These are phyloP conservation scores for Colinus virginianus DNA, from an alignment of 2,113 vertebrate genomes.

Conservation along the genomic window DNA sequence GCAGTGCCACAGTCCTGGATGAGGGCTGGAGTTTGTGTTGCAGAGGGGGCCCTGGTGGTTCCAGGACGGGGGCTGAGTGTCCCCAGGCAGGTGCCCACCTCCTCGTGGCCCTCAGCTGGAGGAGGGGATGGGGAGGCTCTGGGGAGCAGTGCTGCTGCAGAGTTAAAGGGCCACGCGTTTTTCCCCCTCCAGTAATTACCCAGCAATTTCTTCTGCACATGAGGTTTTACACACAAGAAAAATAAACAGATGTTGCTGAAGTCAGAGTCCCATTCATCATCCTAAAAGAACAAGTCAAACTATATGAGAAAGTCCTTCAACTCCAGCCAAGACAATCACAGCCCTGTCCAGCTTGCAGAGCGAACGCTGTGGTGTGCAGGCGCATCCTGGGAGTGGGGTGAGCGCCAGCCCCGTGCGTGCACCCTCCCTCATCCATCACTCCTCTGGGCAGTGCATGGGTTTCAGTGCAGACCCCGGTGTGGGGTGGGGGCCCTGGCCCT, in stretches of 20 bases:
- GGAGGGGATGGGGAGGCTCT: neutral
- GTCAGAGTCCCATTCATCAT: constrained; percentile 76
- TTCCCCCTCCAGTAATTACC: constrained; percentile 50
- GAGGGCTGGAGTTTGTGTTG: neutral
- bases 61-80: neutral
- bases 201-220: constrained; percentile 66
- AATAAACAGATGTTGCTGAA: constrained; percentile 77
- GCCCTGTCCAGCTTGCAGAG: constrained; percentile 51
- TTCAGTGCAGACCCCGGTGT: fast-evolving
- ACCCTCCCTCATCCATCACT: constrained; percentile 10
- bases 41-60: neutral
- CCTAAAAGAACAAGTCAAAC: constrained; percentile 67
- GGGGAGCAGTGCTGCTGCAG: neutral
- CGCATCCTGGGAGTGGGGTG: constrained; percentile 39
- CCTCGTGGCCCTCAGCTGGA: neutral
- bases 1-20: neutral
- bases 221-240: constrained; percentile 70
- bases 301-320: constrained; percentile 70
- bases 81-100: neutral
- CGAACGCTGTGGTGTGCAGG: neutral
- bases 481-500: fast-evolving
- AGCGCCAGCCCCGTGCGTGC: neutral
- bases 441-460: fast-evolving
- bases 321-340: constrained; percentile 71
- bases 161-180: neutral